Evolutionary conservation across 1,140 invertebrate species (phyloP), one percentile per base, ranked within the genome.

Genomic region (Drosophila melanica): DNA sequence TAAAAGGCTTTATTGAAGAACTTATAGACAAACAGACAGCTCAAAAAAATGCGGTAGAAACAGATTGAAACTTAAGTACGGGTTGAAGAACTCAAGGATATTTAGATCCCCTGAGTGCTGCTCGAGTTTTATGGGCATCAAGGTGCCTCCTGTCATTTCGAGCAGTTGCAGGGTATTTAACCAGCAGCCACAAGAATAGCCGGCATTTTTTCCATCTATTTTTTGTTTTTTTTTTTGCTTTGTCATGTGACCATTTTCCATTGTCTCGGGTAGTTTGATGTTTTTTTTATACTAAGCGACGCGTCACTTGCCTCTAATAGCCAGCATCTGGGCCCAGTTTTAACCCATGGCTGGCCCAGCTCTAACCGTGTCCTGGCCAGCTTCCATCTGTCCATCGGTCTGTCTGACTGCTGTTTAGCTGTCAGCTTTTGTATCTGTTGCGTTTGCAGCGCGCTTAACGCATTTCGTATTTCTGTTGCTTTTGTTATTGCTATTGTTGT

Each of bases 371-470:
- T 63, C 23, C 42, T 57, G 42, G 8, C 18, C 44, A 50, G 44
- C 20, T 57, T 11, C 45, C 14, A 23, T 10, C 44, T 14, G 12
- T 10, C 54, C 53, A 48, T 51, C 68, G 47, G 51, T 1, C 41
- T 20, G 35, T 20, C 11, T 33, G 51, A 27, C 44, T 57, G 55
- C 27, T 35, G 66, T 62, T 42, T 30, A 39, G 23, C 65, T 41
- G 58, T 69, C 48, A 35, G 59, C 50, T 54, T 67, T 59, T 68
- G 64, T 68, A 74, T 74, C 71, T 74, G 65, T 74, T 69, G 64
- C 66, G 69, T 74, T 68, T 69, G 71, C 65, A 41, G 55, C 48
- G 57, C 41, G 55, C 50, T 69, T 65, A 60, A 66, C 63, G 65
- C 42, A 69, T 74, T 30, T 37, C 8, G 27, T 27, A 27, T 27